Percentiles rank a stretch among this genome's conserved stretches.
Evolutionary conservation across 1,140 invertebrate genomes (phyloP).

Genomic region (Scaptomyza hsui): DNA sequence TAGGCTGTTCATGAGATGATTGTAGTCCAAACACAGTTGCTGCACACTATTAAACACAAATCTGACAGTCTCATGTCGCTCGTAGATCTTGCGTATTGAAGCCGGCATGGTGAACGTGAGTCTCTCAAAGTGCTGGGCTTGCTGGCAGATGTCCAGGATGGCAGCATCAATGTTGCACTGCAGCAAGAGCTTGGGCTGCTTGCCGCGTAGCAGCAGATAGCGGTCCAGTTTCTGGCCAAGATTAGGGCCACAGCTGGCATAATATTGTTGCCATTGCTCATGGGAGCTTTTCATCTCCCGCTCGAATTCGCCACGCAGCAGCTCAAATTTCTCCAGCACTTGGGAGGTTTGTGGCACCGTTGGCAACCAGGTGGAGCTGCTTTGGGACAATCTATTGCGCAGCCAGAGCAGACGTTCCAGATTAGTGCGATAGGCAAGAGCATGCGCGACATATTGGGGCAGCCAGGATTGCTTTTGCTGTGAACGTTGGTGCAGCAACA

Average conservation of each 20-base stretch:
- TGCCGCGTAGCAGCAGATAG: conserved; percentile 89
- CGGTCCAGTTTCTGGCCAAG: conserved; percentile 87
- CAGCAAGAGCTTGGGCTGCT: conserved; percentile 87
- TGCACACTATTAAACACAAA: conserved; percentile 90
- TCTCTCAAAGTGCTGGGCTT: conserved; percentile 84
- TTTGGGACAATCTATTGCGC: conserved; percentile 43
- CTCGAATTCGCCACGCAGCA: conserved; percentile 57
- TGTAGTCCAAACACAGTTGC: conserved; percentile 91
- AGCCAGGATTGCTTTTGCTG: conserved; percentile 87
- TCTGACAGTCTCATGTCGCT: conserved; percentile 87
- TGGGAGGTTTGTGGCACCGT: conserved; percentile 49
- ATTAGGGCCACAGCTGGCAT: conserved; percentile 82
- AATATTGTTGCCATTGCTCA: conserved; percentile 86
- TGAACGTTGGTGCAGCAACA: conserved; percentile 86
- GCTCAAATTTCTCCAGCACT: conserved; percentile 61
- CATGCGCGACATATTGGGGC: conserved; percentile 88
- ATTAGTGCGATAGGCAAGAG: conserved; percentile 64
- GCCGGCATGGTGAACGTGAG: conserved; percentile 85
- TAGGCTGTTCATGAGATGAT: conserved; percentile 88
- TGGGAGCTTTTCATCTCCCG: conserved; percentile 74
- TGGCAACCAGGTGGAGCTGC: conserved; percentile 68
- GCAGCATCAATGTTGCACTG: conserved; percentile 91
- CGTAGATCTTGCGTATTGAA: conserved; percentile 85
- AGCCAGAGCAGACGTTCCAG: conserved; percentile 68
- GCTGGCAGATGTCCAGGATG: conserved; percentile 67